phyloP scores from a whole-genome alignment of 2,888 invertebrate species.

The Sisyra nigra region DNA sequence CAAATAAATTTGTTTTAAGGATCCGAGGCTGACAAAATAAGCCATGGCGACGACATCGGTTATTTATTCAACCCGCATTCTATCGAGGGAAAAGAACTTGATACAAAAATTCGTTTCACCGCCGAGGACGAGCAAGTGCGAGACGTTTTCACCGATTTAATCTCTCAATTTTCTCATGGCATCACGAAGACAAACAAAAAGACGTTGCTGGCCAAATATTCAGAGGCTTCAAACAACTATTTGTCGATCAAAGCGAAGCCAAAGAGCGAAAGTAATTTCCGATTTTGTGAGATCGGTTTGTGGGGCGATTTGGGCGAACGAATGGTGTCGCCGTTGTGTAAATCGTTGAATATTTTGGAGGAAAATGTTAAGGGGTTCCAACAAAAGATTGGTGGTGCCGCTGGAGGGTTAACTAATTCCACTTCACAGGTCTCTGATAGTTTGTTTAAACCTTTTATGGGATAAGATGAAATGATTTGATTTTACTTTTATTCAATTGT shows the following conservation, averaged over 20 bases:
- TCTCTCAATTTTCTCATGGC: conserved; percentile 47
- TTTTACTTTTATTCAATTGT: too few species aligned
- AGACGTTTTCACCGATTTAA: conserved; percentile 45
- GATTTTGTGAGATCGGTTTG: conserved; percentile 50
- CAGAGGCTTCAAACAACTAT: conserved; percentile 30
- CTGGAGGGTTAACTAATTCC: too few species aligned
- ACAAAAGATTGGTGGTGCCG: conserved; percentile 1
- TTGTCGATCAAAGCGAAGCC: conserved; percentile 35
- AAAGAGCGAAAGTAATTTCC: conserved; percentile 29
- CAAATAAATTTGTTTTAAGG: too few species aligned
- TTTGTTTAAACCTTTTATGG: too few species aligned
- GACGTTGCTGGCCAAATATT: conserved; percentile 26
- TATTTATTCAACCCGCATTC: conserved; percentile 51
- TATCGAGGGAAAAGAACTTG: conserved; percentile 18
- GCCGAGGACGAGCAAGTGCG: conserved; percentile 45
- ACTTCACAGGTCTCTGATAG: too few species aligned
- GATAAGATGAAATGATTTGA: too few species aligned
- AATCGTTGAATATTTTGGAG: conserved; percentile 20
- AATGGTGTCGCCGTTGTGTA: conserved; percentile 36
- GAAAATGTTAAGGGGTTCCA: conserved; percentile 2
- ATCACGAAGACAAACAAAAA: conserved; percentile 21
- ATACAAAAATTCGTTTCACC: conserved; percentile 16
- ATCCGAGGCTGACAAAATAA: conserved; percentile 27
- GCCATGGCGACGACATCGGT: conserved; percentile 54
- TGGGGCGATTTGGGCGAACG: conserved; percentile 46